These are phyloP conservation scores for Antheraea pernyi DNA, from an alignment of 1,140 invertebrate genomes.

Conservation along the genomic window DNA sequence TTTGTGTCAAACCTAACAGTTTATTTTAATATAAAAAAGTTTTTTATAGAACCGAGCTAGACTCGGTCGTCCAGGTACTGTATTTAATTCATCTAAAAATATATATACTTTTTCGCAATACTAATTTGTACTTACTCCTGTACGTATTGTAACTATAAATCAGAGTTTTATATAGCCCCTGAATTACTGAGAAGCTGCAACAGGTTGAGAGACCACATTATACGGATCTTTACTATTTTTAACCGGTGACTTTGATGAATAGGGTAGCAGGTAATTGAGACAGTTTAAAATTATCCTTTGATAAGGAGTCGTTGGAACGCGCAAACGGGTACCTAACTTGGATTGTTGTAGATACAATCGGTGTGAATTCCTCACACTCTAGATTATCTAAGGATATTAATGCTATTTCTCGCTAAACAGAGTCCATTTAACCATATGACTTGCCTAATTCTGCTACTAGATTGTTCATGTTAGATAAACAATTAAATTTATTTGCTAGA, in stretches of 20 bases:
- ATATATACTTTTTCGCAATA: no score
- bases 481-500: background rate
- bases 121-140: no score
- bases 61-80: no score
- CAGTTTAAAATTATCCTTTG: slow-evolving; percentile 3
- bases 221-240: slow-evolving; percentile 1
- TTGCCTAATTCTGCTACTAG: background rate
- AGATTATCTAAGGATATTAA: background rate
- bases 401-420: background rate
- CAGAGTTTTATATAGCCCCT: background rate
- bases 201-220: background rate
- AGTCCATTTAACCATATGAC: background rate
- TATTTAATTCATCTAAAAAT: no score
- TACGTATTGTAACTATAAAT: no score
- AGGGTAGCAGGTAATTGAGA: background rate
- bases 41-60: no score
- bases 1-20: no score
- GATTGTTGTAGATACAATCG: slow-evolving; percentile 2
- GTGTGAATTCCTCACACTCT: background rate
- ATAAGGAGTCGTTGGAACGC: background rate
- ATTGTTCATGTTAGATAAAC: background rate
- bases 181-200: background rate
- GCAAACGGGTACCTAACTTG: background rate
- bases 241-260: background rate
- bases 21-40: no score